These are phyloP conservation scores for Cochlearius cochlearius DNA, from an alignment of 2,113 vertebrate genomes.

Conservation along the genomic window DNA sequence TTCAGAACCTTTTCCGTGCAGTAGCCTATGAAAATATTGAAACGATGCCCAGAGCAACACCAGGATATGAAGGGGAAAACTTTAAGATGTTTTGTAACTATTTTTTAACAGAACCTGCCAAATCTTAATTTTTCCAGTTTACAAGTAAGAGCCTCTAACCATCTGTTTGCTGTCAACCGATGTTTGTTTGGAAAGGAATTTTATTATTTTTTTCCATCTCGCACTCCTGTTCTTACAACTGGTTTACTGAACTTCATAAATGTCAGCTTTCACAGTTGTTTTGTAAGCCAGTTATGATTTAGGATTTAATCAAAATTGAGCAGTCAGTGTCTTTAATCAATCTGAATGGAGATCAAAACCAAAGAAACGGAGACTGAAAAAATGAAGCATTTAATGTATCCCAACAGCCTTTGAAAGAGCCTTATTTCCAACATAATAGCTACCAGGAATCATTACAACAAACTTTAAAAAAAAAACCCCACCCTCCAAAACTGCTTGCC, in stretches of 20 bases:
- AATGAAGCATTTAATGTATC: not conserved
- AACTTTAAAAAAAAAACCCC: not conserved
- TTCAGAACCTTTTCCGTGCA: constrained; percentile 70
- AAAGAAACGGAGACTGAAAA: not conserved
- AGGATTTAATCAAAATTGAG: constrained; percentile 75
- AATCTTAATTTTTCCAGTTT: constrained; percentile 78
- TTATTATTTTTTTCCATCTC: constrained; percentile 69
- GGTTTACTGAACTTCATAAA: constrained; percentile 74
- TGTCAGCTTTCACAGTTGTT: constrained; percentile 62
- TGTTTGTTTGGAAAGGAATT: constrained; percentile 77
- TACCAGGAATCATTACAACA: constrained; percentile 34
- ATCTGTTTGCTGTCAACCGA: constrained; percentile 78
- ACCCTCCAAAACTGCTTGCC: not conserved
- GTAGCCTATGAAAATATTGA: constrained; percentile 79
- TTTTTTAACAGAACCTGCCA: constrained; percentile 69
- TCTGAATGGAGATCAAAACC: constrained; percentile 45
- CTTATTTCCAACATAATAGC: constrained; percentile 20
- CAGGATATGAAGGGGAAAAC: constrained; percentile 68
- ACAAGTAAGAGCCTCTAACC: constrained; percentile 71
- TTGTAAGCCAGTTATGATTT: constrained; percentile 68
- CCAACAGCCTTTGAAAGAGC: not conserved
- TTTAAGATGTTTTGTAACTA: constrained; percentile 73
- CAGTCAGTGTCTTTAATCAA: constrained; percentile 73
- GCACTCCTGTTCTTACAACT: constrained; percentile 74
- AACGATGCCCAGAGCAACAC: constrained; percentile 73